These are phyloP conservation scores for Bugula neritina DNA, from an alignment of 2,888 invertebrate species.

Conservation along the genomic window DNA sequence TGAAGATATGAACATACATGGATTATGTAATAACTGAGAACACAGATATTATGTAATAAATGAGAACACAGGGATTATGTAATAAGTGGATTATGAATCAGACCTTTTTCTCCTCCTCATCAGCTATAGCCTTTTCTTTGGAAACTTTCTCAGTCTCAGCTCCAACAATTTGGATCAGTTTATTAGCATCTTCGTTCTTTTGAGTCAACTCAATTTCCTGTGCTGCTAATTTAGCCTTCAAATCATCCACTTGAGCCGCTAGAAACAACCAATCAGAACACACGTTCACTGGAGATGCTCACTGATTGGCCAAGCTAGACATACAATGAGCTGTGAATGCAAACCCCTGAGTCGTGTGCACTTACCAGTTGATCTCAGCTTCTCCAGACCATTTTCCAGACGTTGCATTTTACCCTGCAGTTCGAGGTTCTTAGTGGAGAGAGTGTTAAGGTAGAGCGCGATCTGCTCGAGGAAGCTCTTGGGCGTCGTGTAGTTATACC, in stretches of 20 bases:
- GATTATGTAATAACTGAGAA: too few relatives aligned
- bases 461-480: conserved; percentile 95
- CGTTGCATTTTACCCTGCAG: conserved; percentile 77
- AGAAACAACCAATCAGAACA: too few relatives aligned
- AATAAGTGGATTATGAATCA: too few relatives aligned
- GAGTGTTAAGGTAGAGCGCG: conserved; percentile 78
- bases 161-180: conserved; percentile 80
- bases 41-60: too few relatives aligned
- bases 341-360: too few relatives aligned
- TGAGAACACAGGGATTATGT: too few relatives aligned
- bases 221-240: conserved; percentile 83
- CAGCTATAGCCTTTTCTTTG: conserved; percentile 76
- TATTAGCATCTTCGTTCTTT: conserved; percentile 92
- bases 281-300: background rate
- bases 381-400: conserved; percentile 87
- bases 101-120: conserved; percentile 88
- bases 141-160: conserved; percentile 91
- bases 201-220: conserved; percentile 88
- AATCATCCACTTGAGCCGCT: conserved; percentile 80
- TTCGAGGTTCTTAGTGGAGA: conserved; percentile 76
- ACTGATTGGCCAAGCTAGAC: too few relatives aligned
- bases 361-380: conserved; percentile 74
- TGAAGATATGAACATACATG: too few relatives aligned
- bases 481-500: conserved; percentile 95
- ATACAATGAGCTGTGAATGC: too few relatives aligned